phyloP scores from a whole-genome alignment of 2,113 vertebrate genomes.

The Baryphthengus martii region DNA sequence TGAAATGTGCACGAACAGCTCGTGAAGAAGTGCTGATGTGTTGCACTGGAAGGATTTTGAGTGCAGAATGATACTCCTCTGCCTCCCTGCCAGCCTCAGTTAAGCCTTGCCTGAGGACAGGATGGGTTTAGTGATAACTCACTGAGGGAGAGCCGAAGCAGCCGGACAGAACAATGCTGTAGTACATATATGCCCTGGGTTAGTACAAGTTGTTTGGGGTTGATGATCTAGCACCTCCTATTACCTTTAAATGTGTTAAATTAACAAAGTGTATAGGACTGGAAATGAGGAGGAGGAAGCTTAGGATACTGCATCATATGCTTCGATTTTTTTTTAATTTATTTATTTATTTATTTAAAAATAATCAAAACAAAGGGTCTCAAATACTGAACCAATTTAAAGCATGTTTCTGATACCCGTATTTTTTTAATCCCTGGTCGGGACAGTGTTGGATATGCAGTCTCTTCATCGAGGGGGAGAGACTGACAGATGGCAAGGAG shows the following conservation, averaged over 20 bases:
- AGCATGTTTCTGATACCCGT: neutral
- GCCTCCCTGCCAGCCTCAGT: neutral
- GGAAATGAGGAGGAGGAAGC: neutral
- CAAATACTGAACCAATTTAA: neutral
- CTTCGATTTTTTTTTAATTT: neutral
- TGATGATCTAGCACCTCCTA: neutral
- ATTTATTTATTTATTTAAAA: neutral
- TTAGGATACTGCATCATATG: neutral
- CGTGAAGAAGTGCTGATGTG: neutral
- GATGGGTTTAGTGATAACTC: neutral
- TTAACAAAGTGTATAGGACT: neutral
- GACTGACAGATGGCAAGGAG: neutral
- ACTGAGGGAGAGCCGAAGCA: neutral
- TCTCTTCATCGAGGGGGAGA: neutral
- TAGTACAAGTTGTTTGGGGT: neutral
- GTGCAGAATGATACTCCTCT: neutral
- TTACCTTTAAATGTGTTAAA: neutral
- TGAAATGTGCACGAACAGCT: neutral
- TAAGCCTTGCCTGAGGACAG: neutral
- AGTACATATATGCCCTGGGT: neutral
- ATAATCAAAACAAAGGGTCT: neutral
- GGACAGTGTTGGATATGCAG: neutral
- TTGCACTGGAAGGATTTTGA: neutral
- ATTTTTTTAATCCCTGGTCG: neutral
- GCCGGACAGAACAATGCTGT: neutral